Percentiles rank a stretch among this genome's conserved stretches.
phyloP scores from a whole-genome alignment of 1,140 invertebrate genomes.

The Psix sp. region DNA sequence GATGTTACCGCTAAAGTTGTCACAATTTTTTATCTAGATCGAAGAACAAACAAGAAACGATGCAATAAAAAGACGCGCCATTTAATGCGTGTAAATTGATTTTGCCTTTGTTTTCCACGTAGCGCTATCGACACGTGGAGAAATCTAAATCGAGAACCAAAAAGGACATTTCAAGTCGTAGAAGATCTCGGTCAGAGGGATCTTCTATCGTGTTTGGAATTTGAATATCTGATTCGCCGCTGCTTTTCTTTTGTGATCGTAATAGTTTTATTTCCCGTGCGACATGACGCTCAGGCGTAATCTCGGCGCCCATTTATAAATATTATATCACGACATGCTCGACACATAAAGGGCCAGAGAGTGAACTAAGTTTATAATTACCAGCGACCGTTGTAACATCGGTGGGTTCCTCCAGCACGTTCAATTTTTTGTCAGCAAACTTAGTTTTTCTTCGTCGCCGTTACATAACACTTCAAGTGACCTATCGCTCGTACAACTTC shows the following conservation, averaged over 20 bases:
- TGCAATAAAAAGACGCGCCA: no score
- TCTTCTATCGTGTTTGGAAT: not conserved
- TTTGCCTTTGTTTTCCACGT: conserved; percentile 1
- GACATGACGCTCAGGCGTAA: not conserved
- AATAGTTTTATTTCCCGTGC: not conserved
- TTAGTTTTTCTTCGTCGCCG: conserved; percentile 29
- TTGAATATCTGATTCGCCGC: not conserved
- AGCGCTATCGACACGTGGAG: conserved; percentile 18
- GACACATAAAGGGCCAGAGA: conserved; percentile 2
- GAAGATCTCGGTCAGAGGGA: conserved; percentile 10
- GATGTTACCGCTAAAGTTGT: no score
- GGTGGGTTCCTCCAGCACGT: conserved; percentile 16
- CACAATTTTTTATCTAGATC: no score
- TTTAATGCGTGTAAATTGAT: not conserved
- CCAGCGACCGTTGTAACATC: no score
- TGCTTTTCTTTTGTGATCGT: conserved; percentile 5
- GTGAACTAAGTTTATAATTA: conserved; percentile 33
- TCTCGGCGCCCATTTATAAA: not conserved
- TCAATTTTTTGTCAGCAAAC: conserved; percentile 39
- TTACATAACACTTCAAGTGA: conserved; percentile 39
- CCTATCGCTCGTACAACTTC: conserved; percentile 46
- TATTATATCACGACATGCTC: conserved; percentile 1
- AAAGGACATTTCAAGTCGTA: conserved; percentile 16
- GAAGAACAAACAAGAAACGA: no score
- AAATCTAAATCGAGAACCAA: conserved; percentile 24